Evolutionary conservation across 2,797 vertebrate species (phyloP), one percentile per base, ranked within the genome.

Genomic region (Fistularia commersonii): DNA sequence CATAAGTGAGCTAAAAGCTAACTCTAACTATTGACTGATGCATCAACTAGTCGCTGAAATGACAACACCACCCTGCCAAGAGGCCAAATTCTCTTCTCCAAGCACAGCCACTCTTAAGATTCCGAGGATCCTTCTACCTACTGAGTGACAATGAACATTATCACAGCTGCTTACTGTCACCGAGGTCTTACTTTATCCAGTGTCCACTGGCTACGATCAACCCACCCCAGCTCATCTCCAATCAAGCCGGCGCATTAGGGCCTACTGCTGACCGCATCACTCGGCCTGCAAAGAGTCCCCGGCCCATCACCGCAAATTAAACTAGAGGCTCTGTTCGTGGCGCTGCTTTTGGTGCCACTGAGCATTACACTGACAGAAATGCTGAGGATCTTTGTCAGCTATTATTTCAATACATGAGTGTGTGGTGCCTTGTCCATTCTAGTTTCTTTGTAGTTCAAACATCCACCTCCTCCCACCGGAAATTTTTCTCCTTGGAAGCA

Each of bases 361-460:
- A 83, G 81, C 81, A 89, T 89, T 88, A 89, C 70, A 57, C 78
- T 69, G 72, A 84, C 71, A 69, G 72, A 74, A 84, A 79, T 64
- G 82, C 85, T 88, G 83, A 90, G 72, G 80, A 83, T 80, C 83
- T 86, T 86, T 89, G 87, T 89, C 89, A 90, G 88, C 87, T 86
- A 87, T 87, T 89, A 87, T 89, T 89, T 86, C 82, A 82, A 86
- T 87, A 77, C 79, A 82, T 78, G 81, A 73, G 73, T 79, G 77
- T 77, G 80, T 79, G 83, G 72, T 78, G 82, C 81, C 79, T 80
- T 73, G 82, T 77, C 76, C 73, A 71, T 74, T 64, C 75, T 38
- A 43, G 40, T 81, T 76, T 61, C 69, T 74, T 63, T 83, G 77
- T 78, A 69, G 76, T 52, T 59, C 45, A 12, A 57, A 47, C 64